Base-by-base conservation (phyloP, 1,140 invertebrate species). In the Vanessa tameamea region DNA sequence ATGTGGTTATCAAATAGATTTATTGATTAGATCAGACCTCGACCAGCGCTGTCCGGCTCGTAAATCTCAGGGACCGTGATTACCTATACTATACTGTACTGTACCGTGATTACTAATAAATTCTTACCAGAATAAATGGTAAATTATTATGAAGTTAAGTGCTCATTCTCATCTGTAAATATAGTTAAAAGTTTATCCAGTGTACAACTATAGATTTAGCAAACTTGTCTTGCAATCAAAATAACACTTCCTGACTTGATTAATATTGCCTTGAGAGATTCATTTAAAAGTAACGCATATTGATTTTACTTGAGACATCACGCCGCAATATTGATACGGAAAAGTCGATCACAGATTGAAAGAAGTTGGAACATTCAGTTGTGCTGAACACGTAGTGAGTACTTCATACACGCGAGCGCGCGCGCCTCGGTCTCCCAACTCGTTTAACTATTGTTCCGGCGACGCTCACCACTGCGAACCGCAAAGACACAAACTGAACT, bases 101-200 rank as follows among this genome's bases (percentile, higher is more conserved):
- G 20, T 20, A 20, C 20, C 0, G 20, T 20, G 20, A 20, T 20
- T 7, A 37, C 61, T 37, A 50, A 65, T 69, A 51, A 69, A 57
- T 48, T 47, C 73, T 69, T 69, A 64, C 61, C 26, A 31, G 47
- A 59, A 69, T 69, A 51, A 23, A 64, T 69, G 66, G 66, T 69
- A 69, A 74, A 69, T 64, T 69, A 64, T 57, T 64, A 55, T 64
- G 66, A 69, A 66, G 61, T 74, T 69, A 67, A 70, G 16, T 47
- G 43, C n/a, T 53, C 50, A 53, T 8, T 13, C 26, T 37, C 14
- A 37, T 37, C 57, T 61, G 37, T 11, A 13, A 61, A 61, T 61
- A 26, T 61, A 26, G 26, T 61, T 61, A 61, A 61, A 61, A 37
- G n/a, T 57, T 12, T 15, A 15, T n/a, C 14, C 15, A 31, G 23